Conservation (phyloP, 2,888 invertebrate genomes). For the Pollenia angustigena region DNA sequence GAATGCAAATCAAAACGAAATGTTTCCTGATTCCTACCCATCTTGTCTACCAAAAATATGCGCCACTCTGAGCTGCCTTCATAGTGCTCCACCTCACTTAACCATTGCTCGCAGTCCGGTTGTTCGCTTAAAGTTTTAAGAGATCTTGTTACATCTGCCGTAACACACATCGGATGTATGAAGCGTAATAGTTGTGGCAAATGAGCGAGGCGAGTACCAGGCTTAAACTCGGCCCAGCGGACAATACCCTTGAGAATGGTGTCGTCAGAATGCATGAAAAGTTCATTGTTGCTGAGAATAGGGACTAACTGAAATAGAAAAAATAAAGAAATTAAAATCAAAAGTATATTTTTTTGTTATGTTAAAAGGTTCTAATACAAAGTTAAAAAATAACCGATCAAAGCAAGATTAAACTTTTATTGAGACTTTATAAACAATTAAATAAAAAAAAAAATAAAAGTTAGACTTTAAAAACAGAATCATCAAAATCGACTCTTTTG, state of each 20-base stretch:
- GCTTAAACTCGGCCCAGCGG: slow-evolving; percentile 76
- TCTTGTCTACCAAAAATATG: slow-evolving; percentile 79
- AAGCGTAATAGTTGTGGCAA: slow-evolving; percentile 75
- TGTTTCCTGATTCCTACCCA: slow-evolving; percentile 77
- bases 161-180: slow-evolving; percentile 78
- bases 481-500: too few species aligned
- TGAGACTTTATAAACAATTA: too few species aligned
- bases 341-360: too few species aligned
- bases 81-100: slow-evolving; percentile 75
- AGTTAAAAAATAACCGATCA: background rate
- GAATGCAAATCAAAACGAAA: slow-evolving; percentile 75
- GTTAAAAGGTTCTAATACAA: too few species aligned
- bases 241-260: slow-evolving; percentile 76
- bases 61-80: slow-evolving; percentile 76
- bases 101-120: slow-evolving; percentile 76
- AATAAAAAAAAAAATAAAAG: too few species aligned
- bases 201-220: slow-evolving; percentile 72
- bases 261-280: slow-evolving; percentile 78
- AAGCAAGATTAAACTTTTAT: background rate
- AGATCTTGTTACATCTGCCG: slow-evolving; percentile 74
- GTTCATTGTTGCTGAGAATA: slow-evolving; percentile 76
- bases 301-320: slow-evolving; percentile 72
- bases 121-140: slow-evolving; percentile 74
- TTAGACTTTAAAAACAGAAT: too few species aligned
- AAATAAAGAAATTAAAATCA: background rate